A percentile compares a stretch with the other conserved stretches of the same genome.
Evolutionary conservation across 2,113 vertebrate genomes (phyloP).

Genomic region (Pelmatolapia mariae): DNA sequence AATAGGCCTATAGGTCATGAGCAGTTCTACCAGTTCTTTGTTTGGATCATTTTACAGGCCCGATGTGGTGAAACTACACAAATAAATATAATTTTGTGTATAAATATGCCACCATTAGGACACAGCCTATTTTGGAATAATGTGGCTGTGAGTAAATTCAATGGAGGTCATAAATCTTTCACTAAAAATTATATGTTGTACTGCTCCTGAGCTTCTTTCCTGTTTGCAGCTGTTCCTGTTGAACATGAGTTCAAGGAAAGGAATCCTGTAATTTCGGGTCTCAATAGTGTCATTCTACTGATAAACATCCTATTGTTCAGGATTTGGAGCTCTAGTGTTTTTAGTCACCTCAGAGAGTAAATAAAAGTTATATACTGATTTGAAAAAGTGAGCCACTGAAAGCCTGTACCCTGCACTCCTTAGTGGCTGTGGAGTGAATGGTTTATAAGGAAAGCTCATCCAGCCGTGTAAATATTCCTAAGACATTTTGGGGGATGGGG

Average conservation of each 20-base stretch:
- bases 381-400: background rate
- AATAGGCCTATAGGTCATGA: background rate
- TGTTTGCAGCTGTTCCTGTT: constrained; percentile 26
- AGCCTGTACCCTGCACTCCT: background rate
- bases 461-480: constrained; percentile 39
- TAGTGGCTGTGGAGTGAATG: constrained; percentile 9
- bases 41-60: background rate
- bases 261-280: constrained; percentile 34
- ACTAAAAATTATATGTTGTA: background rate
- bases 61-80: background rate
- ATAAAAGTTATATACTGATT: background rate
- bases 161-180: background rate
- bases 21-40: background rate
- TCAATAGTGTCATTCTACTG: background rate
- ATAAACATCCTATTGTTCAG: background rate
- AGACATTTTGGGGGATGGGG: constrained; percentile 23
- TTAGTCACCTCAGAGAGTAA: background rate
- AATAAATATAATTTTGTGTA: background rate
- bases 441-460: constrained; percentile 34
- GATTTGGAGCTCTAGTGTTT: background rate
- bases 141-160: background rate
- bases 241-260: constrained; percentile 29
- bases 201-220: background rate
- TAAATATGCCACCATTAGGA: background rate
- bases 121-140: background rate